A percentile compares a stretch with the other conserved stretches of the same genome.
Conservation (phyloP, 2,888 invertebrate genomes). For the Stenichneumon culpator region DNA sequence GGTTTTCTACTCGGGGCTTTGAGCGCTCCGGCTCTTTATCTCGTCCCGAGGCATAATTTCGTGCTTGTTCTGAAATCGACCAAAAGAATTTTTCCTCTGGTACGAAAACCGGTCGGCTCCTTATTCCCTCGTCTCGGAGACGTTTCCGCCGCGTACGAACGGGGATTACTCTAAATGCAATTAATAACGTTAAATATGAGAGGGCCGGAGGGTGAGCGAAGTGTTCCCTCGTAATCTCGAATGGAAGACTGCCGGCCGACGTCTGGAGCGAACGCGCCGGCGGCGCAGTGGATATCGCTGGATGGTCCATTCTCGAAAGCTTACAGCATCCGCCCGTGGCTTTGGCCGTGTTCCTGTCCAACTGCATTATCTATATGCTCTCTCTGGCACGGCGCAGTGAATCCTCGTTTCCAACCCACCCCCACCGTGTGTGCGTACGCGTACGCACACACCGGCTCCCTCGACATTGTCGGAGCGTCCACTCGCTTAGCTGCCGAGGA, state of each 20-base stretch:
- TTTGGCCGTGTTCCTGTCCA: conserved; percentile 24
- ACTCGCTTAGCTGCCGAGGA: conserved; percentile 41
- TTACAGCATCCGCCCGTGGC: conserved; percentile 28
- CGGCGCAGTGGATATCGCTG: neutral
- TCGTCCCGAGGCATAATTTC: conserved; percentile 52
- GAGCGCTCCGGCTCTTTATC: conserved; percentile 42
- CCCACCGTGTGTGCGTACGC: neutral
- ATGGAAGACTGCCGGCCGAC: neutral
- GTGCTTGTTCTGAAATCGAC: conserved; percentile 46
- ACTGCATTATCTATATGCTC: conserved; percentile 37
- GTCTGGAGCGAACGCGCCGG: neutral
- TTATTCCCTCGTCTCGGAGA: neutral
- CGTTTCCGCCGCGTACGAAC: neutral
- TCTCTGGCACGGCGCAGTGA: neutral
- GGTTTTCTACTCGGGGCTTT: conserved; percentile 41
- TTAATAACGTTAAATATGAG: conserved; percentile 2
- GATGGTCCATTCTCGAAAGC: conserved; percentile 37
- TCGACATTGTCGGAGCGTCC: conserved; percentile 51
- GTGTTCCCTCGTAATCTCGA: neutral
- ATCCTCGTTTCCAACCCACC: neutral
- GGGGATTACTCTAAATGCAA: neutral
- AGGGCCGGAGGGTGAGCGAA: neutral
- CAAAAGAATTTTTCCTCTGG: neutral
- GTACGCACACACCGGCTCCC: conserved; percentile 11
- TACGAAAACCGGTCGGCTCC: neutral